Conservation (phyloP, 2,797 vertebrate genomes). For the Merluccius polli region DNA sequence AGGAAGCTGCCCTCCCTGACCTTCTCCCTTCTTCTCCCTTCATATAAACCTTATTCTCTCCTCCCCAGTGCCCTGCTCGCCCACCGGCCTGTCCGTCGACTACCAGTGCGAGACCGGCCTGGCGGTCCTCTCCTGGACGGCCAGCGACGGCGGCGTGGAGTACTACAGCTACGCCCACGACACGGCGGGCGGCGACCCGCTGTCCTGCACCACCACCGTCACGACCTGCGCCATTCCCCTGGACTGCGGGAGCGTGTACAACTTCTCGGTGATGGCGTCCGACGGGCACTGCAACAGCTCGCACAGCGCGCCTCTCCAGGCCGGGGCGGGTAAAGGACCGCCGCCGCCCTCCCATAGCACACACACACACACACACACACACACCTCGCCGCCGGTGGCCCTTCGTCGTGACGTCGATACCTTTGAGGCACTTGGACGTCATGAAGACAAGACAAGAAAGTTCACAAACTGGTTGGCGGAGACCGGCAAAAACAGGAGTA, state of each 20-base stretch:
- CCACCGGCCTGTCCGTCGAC: constrained; percentile 51
- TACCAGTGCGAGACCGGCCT: constrained; percentile 59
- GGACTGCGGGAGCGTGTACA: constrained; percentile 68
- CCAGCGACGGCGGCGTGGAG: constrained; percentile 46
- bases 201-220: constrained; percentile 52
- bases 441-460: too few species aligned
- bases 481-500: too few species aligned
- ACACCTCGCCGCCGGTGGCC: too few species aligned
- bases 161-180: constrained; percentile 58
- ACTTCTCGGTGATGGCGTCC: constrained; percentile 68
- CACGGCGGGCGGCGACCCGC: constrained; percentile 14
- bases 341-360: too few species aligned
- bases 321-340: constrained; percentile 68
- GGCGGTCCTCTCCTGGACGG: constrained; percentile 66
- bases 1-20: background rate
- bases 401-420: too few species aligned
- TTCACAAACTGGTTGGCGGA: too few species aligned
- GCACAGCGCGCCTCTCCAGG: constrained; percentile 35
- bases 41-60: constrained; percentile 2
- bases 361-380: background rate
- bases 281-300: constrained; percentile 71
- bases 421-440: too few species aligned
- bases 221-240: constrained; percentile 63
- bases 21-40: too few species aligned
- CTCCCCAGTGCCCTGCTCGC: constrained; percentile 70